phyloP scores from a whole-genome alignment of 1,140 invertebrate genomes.

The Diorhabda elongata region DNA sequence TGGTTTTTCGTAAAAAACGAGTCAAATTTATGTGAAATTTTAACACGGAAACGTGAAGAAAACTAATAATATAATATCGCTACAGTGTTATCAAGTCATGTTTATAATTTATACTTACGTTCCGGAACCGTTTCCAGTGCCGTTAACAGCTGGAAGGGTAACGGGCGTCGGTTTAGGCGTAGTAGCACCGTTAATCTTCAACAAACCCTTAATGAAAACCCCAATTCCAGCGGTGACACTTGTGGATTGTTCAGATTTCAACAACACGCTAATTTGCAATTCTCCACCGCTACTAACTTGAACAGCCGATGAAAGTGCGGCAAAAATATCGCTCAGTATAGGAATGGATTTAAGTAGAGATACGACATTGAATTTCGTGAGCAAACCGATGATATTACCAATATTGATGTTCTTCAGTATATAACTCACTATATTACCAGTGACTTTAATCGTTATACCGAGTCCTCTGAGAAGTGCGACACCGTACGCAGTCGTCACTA shows the following conservation, averaged over 20 bases:
- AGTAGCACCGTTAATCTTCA: not conserved
- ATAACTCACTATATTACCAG: not conserved
- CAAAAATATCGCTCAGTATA: not conserved
- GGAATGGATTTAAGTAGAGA: not conserved
- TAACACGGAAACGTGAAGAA: no score
- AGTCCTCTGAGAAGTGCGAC: not conserved
- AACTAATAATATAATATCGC: no score
- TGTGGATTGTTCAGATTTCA: not conserved
- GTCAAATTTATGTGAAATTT: no score
- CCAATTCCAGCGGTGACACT: not conserved
- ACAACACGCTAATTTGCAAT: not conserved
- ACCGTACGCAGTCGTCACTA: not conserved
- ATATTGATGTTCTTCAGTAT: no score
- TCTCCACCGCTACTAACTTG: not conserved
- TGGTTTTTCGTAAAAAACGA: no score
- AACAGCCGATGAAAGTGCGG: not conserved
- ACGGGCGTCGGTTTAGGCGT: not conserved
- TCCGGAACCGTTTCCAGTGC: not conserved
- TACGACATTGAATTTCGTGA: not conserved
- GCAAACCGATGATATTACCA: not conserved
- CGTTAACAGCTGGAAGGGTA: not conserved
- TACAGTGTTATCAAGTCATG: no score
- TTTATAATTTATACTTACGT: no score
- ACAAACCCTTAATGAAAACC: not conserved
- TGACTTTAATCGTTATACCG: not conserved